Base-by-base conservation (phyloP, 2,888 invertebrate species). In the Griposia aprilina region DNA sequence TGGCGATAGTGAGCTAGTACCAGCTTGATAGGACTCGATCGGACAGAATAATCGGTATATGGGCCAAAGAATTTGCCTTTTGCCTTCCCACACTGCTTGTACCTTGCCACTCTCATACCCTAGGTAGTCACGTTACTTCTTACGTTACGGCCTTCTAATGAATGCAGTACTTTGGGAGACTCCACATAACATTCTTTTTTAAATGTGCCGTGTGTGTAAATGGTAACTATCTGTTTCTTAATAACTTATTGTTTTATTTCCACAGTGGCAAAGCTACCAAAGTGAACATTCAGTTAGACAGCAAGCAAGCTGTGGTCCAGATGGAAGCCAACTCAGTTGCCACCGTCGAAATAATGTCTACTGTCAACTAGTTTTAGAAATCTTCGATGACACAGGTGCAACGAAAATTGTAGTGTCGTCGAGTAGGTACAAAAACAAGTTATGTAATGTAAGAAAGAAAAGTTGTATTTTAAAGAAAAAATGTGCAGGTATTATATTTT, bases 261-360 rank as follows among this genome's bases (percentile, higher is more conserved):
- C 74, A 45, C 78, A 76, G 69, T 86, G 90, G 89, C 87, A 13
- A 76, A 48, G 74, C 85, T 26, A 87, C 80, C 52, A 87, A 78
- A 1, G 84, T 92, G 36, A 89, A 81, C n/a, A 78, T 88, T 8
- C 80, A 84, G 52, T 45, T 87, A 26, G 74, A 41, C 11, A 57
- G 50, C 11, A 72, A 78, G 30, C 72, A 76, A 67, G 88, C 82
- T 36, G 76, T 62, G 6, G 48, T 88, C 5, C 50, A 84, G 23
- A 80, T 89, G 80, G 74, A 78, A 62, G 80, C 80, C 7, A 71
- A 68, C 41, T 80, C 88, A 13, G 75, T 89, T 4, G 71, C 80
- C 20, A 89, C 89, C 7, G 68, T 88, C 10, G 89, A 89, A 52
- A 36, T 88, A 0, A 77, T 74, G 52, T 20, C 30, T 60, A 26